These are phyloP conservation scores for Cremastinae sp. DNA, from an alignment of 2,888 invertebrate species.

Conservation along the genomic window DNA sequence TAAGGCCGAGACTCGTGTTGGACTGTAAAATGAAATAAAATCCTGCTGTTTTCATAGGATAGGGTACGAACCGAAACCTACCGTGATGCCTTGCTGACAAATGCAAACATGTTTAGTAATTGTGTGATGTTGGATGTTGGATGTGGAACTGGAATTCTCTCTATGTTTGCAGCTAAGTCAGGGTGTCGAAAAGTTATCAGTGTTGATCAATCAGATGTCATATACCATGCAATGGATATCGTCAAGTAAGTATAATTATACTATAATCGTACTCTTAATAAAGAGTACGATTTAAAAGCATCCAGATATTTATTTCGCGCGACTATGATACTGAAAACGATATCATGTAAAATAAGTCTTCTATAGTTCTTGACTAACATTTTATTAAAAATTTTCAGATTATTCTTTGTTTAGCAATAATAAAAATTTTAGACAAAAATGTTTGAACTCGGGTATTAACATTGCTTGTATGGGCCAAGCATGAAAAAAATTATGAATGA, in stretches of 20 bases:
- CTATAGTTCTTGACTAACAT: too few species aligned
- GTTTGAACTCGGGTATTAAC: too few species aligned
- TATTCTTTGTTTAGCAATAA: too few species aligned
- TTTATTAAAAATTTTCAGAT: too few species aligned
- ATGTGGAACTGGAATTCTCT: constrained; percentile 98
- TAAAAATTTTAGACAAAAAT: too few species aligned
- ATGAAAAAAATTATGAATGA: too few species aligned
- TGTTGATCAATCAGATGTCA: constrained; percentile 97
- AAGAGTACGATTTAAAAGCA: too few species aligned
- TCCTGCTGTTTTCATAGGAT: constrained; percentile 82
- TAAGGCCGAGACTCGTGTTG: constrained; percentile 15
- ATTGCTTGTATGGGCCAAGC: too few species aligned
- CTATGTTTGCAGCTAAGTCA: constrained; percentile 98
- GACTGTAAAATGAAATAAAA: constrained; percentile 43
- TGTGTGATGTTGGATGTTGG: constrained; percentile 97
- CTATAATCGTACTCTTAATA: too few species aligned
- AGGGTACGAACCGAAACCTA: constrained; percentile 93
- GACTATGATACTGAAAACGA: too few species aligned
- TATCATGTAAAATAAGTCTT: too few species aligned
- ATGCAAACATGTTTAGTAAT: constrained; percentile 85
- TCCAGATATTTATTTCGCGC: too few species aligned
- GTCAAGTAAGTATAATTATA: constrained; percentile 84
- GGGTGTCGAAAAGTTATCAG: constrained; percentile 95
- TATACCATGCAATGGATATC: constrained; percentile 97
- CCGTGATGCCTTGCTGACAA: constrained; percentile 89